A percentile compares a stretch with the other conserved stretches of the same genome.
Evolutionary conservation across 2,888 invertebrate species (phyloP).

Genomic region (Candidula unifasciata): DNA sequence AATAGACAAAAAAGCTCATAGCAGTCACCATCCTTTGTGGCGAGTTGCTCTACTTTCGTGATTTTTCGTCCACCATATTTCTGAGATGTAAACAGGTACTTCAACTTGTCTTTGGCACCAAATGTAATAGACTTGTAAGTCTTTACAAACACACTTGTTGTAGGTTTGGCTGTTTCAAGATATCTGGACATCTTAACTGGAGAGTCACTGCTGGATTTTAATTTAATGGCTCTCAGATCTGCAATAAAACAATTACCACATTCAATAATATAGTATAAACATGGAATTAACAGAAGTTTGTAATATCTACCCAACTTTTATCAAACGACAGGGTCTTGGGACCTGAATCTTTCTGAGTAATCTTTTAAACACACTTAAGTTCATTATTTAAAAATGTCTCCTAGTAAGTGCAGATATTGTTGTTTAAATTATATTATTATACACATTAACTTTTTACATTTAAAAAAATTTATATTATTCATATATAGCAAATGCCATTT

Average conservation of each 20-base stretch:
- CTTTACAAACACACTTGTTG: conserved; percentile 19
- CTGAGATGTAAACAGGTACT: conserved; percentile 4
- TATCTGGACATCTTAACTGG: not conserved
- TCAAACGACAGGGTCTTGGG: too few relatives aligned
- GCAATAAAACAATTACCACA: not conserved
- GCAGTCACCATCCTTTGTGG: not conserved
- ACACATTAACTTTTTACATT: too few relatives aligned
- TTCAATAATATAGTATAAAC: not conserved
- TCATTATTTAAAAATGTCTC: too few relatives aligned
- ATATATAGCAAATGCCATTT: too few relatives aligned
- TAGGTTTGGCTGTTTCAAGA: not conserved
- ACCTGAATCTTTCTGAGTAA: too few relatives aligned
- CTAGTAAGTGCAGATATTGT: too few relatives aligned
- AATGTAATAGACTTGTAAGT: not conserved
- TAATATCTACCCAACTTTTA: too few relatives aligned
- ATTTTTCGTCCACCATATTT: conserved; percentile 1
- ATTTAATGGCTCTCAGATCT: conserved; percentile 6
- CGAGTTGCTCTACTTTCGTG: not conserved
- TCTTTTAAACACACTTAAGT: too few relatives aligned
- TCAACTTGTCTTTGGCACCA: conserved; percentile 17
- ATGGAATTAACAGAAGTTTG: too few relatives aligned
- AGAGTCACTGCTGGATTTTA: not conserved
- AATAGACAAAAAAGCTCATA: conserved; percentile 6
- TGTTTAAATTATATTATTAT: too few relatives aligned
- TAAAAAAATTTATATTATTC: too few relatives aligned